Base-by-base conservation (phyloP, 2,113 vertebrate genomes). In the Nothoprocta pentlandii region DNA sequence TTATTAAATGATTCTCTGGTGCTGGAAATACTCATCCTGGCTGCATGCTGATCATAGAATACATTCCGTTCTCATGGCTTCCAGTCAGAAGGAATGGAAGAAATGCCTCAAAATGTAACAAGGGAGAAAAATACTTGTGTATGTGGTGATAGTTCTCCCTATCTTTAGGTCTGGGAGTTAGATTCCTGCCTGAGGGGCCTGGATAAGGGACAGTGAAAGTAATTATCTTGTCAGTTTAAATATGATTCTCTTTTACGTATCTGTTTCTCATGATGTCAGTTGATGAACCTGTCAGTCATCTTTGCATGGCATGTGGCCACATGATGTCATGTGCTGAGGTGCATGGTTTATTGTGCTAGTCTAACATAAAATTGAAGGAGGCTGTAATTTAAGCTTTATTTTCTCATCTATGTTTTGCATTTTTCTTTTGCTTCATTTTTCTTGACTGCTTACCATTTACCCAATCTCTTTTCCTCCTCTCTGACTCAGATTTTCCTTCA, bases 141-240 rank as follows among this genome's bases (percentile, higher is more conserved):
- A 75, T 83, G 77, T 79, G 69, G 42, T 61, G 74, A 59, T 71
- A 66, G 39, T 59, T 77, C 32, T 94, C 46, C 54, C 61, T 94
- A 58, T 95, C 92, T 96, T 90, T 86, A 75, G 16, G 58, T 86
- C 80, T 83, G 30, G 42, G 87, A 93, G 61, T 91, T 87, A 87
- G 47, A 46, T 90, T 95, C 77, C 85, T 95, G 92, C 93, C 90
- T 93, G 75, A 87, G 85, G 53, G 10, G 28, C 30, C 63, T 91
- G 54, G 25, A 63, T 63, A 61, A 93, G 58, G 73, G 82, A 93
- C 2, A 6, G 76, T 92, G 91, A 94, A 85, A 93, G 80, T 81
- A 96, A 94, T 96, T 95, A 86, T 82, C 51, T 89, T 94, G 89
- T 91, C 91, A 87, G 32, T 58, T 80, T 90, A 90, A 85, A 90